phyloP scores from a whole-genome alignment of 2,797 vertebrate genomes.

The Mastacembelus armatus region DNA sequence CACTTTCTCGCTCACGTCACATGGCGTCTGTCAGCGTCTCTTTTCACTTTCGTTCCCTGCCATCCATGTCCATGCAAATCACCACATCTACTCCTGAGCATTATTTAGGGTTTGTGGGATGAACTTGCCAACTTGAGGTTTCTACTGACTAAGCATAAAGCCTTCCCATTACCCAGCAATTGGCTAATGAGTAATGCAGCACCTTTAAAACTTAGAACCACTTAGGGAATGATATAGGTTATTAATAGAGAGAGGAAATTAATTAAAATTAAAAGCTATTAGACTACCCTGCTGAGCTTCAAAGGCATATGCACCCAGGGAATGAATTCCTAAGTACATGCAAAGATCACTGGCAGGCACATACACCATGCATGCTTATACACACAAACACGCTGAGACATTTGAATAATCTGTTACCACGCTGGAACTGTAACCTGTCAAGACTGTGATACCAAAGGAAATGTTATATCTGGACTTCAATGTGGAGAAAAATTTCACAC shows the following conservation, averaged over 20 bases:
- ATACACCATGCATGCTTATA: constrained; percentile 5
- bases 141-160: constrained; percentile 61
- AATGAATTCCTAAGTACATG: constrained; percentile 52
- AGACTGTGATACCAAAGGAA: background rate
- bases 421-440: background rate
- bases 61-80: background rate
- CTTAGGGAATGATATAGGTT: constrained; percentile 73
- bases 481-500: background rate
- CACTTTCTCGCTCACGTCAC: background rate
- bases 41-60: constrained; percentile 13
- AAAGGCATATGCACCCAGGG: constrained; percentile 57
- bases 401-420: background rate
- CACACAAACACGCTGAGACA: constrained; percentile 1
- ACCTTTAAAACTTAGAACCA: constrained; percentile 66
- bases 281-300: constrained; percentile 61
- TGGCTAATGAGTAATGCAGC: constrained; percentile 68
- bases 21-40: background rate
- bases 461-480: background rate
- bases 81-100: constrained; percentile 13
- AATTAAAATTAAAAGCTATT: constrained; percentile 77
- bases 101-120: constrained; percentile 45
- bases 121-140: constrained; percentile 56
- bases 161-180: constrained; percentile 52
- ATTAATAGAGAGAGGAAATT: constrained; percentile 73
- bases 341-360: constrained; percentile 48